Conservation (phyloP, 1,140 invertebrate species). For the Trissolcus basalis region DNA sequence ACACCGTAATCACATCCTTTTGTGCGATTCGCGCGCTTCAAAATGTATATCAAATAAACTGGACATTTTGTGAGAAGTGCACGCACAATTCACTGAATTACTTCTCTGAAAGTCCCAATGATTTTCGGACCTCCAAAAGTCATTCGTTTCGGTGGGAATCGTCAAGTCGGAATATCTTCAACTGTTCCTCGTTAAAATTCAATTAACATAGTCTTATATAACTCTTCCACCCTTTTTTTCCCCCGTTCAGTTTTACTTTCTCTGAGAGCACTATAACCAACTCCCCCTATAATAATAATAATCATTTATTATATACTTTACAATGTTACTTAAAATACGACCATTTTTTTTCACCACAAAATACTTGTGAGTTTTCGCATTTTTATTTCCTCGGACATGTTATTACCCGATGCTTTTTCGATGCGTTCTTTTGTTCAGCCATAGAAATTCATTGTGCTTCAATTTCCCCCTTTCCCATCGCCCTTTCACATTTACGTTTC, state of each 20-base stretch:
- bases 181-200: conserved; percentile 18
- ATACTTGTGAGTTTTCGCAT: conserved; percentile 12
- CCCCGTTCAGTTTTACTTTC: conserved; percentile 2
- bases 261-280: no score
- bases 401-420: not conserved
- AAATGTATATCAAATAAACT: conserved; percentile 36
- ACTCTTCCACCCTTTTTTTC: no score
- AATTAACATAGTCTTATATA: conserved; percentile 8
- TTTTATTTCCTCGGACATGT: conserved; percentile 19
- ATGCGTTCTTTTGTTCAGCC: conserved; percentile 3
- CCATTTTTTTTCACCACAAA: conserved; percentile 1
- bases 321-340: conserved; percentile 36
- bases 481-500: not conserved
- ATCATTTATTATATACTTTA: conserved; percentile 40
- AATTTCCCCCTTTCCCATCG: not conserved
- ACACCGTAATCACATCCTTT: conserved; percentile 38
- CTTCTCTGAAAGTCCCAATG: no score
- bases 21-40: conserved; percentile 26
- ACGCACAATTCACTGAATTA: no score
- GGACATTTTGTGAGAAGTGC: conserved; percentile 19
- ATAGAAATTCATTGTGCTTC: conserved; percentile 10
- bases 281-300: conserved; percentile 22
- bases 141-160: no score
- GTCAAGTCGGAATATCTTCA: not conserved
- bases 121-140: no score